These are phyloP conservation scores for Micronycteris hirsuta DNA, from an alignment of 2,113 vertebrate genomes.

Conservation along the genomic window DNA sequence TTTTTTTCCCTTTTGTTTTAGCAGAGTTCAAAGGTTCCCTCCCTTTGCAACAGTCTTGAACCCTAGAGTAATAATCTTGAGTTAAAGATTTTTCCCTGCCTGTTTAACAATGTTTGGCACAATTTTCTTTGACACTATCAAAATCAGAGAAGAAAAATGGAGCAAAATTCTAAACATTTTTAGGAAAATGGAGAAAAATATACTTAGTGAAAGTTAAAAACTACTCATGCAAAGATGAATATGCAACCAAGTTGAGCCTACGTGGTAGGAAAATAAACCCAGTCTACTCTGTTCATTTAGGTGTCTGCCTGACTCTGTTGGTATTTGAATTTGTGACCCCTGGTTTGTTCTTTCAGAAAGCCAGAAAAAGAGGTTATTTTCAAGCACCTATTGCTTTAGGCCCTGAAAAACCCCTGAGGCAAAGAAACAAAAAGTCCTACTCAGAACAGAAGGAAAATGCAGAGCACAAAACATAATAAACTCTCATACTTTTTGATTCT, in stretches of 20 bases:
- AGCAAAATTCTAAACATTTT: not conserved
- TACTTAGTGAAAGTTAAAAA: not conserved
- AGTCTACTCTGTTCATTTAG: constrained; percentile 6
- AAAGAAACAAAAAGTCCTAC: constrained; percentile 53
- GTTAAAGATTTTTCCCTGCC: not conserved
- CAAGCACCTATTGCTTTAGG: constrained; percentile 54
- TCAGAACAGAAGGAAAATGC: constrained; percentile 45
- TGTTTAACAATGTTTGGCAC: not conserved
- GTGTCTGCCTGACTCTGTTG: not conserved
- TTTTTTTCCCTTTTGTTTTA: not conserved
- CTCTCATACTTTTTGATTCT: constrained; percentile 44
- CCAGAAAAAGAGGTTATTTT: constrained; percentile 62
- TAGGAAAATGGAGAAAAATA: not conserved
- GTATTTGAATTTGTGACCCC: constrained; percentile 47
- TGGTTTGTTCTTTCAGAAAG: constrained; percentile 60
- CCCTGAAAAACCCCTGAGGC: constrained; percentile 48
- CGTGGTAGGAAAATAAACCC: constrained; percentile 9
- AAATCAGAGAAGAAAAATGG: not conserved
- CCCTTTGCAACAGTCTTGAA: not conserved
- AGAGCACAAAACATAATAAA: constrained; percentile 40
- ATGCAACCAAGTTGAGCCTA: not conserved
- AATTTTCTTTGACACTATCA: not conserved
- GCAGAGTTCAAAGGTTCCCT: not conserved
- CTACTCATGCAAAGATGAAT: not conserved
- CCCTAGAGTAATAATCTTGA: not conserved